Conservation (phyloP, 2,888 invertebrate genomes). For the Coleophora flavipennella region DNA sequence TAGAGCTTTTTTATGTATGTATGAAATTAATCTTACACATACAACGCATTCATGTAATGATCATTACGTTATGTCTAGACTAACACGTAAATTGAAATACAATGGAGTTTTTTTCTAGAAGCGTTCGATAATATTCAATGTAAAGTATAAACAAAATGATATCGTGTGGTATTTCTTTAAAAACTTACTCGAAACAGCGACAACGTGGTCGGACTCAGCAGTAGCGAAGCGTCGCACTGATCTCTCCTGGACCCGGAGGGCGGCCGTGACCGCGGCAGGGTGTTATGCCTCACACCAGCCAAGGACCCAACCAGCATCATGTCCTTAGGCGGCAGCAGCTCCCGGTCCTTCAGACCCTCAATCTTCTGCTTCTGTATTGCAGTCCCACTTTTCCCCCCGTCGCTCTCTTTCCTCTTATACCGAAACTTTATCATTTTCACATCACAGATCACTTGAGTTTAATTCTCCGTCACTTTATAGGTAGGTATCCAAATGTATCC, state of each 20-base stretch:
- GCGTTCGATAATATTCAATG: too few species aligned
- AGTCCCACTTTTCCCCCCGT: constrained; percentile 43
- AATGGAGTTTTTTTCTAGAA: too few species aligned
- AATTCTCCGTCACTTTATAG: too few species aligned
- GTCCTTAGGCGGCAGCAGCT: constrained; percentile 61
- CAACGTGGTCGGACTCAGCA: constrained; percentile 49
- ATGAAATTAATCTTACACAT: too few species aligned
- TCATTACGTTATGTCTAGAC: too few species aligned
- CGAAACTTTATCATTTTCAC: constrained; percentile 76
- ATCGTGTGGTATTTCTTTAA: too few species aligned
- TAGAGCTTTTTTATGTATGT: too few species aligned
- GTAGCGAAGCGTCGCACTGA: constrained; percentile 29
- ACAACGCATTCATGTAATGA: too few species aligned
- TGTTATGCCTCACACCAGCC: constrained; percentile 58
- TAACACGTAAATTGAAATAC: too few species aligned
- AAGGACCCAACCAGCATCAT: constrained; percentile 51
- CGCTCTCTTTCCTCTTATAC: constrained; percentile 75
- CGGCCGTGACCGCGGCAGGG: constrained; percentile 55
- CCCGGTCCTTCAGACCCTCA: constrained; percentile 54
- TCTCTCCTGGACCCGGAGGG: constrained; percentile 39
- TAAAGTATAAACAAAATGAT: too few species aligned
- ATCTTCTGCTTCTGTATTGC: constrained; percentile 65
- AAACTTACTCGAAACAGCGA: constrained; percentile 61
- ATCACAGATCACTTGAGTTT: too few species aligned
- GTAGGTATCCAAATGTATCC: constrained; percentile 4